Conservation (phyloP, 2,113 vertebrate species). For the Nibea albiflora region DNA sequence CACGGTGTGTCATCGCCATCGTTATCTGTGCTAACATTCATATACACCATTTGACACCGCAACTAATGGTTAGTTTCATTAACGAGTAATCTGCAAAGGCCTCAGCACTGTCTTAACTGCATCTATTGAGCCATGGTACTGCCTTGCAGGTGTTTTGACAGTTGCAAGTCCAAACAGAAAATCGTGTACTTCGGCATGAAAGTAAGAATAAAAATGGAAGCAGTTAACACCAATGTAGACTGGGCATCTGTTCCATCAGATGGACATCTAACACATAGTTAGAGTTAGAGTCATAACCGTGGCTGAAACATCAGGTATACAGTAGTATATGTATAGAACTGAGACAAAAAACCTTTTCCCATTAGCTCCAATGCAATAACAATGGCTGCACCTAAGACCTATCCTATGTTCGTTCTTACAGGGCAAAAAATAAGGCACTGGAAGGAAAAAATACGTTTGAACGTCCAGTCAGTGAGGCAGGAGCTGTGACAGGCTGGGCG, state of each 20-base stretch:
- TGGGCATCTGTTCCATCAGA: background rate
- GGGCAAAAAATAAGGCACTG: conserved; percentile 9
- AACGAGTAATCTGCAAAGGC: background rate
- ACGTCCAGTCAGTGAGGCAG: conserved; percentile 39
- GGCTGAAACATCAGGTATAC: background rate
- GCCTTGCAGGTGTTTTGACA: background rate
- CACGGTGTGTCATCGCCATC: too few relatives aligned
- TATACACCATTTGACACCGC: background rate
- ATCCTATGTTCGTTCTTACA: conserved; percentile 8
- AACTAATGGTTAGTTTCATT: background rate
- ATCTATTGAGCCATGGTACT: background rate
- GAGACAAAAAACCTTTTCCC: conserved; percentile 15
- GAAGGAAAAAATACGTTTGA: conserved; percentile 35
- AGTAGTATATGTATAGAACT: background rate
- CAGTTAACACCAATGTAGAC: background rate
- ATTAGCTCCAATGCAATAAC: conserved; percentile 46
- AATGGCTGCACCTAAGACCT: conserved; percentile 26
- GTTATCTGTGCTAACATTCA: background rate
- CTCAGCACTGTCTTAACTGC: background rate
- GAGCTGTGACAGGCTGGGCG: conserved; percentile 40
- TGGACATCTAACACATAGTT: background rate
- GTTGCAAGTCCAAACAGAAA: background rate
- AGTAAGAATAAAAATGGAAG: background rate
- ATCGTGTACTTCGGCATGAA: background rate
- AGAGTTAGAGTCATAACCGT: background rate